A percentile compares a stretch with the other conserved stretches of the same genome.
Conservation (phyloP, 2,888 invertebrate species). For the Vanessa cardui region DNA sequence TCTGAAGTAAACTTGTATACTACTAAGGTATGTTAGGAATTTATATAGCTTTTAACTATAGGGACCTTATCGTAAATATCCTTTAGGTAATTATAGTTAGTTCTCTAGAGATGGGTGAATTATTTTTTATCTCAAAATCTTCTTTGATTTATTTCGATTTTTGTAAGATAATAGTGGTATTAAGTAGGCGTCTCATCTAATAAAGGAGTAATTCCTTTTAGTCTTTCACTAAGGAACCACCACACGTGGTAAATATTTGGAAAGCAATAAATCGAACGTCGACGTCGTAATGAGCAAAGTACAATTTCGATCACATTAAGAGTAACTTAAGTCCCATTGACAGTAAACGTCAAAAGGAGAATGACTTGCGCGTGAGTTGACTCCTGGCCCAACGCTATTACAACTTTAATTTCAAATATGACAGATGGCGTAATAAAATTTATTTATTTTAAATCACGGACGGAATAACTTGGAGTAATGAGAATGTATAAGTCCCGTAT, state of each 20-base stretch:
- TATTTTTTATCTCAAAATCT: constrained; percentile 1
- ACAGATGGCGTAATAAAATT: constrained; percentile 79
- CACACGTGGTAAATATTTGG: constrained; percentile 53
- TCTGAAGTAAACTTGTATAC: neutral
- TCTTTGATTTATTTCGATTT: no score
- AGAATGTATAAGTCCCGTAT: constrained; percentile 75
- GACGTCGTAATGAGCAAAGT: constrained; percentile 67
- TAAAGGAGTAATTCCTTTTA: neutral
- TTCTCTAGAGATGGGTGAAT: no score
- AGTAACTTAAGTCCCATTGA: constrained; percentile 67
- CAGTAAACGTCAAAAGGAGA: constrained; percentile 72
- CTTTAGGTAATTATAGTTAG: no score
- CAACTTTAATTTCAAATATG: constrained; percentile 73
- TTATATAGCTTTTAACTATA: neutral
- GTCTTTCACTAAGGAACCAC: constrained; percentile 35
- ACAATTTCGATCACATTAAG: constrained; percentile 61
- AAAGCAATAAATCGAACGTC: constrained; percentile 64
- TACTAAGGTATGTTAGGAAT: neutral
- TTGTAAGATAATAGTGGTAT: no score
- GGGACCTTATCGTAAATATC: neutral
- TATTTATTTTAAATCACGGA: constrained; percentile 77
- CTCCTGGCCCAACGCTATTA: constrained; percentile 67
- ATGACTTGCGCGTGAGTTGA: constrained; percentile 60
- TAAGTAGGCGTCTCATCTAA: no score
- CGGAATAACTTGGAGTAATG: constrained; percentile 71